phyloP scores from a whole-genome alignment of 1,140 invertebrate genomes.

The Hyphantria cunea region DNA sequence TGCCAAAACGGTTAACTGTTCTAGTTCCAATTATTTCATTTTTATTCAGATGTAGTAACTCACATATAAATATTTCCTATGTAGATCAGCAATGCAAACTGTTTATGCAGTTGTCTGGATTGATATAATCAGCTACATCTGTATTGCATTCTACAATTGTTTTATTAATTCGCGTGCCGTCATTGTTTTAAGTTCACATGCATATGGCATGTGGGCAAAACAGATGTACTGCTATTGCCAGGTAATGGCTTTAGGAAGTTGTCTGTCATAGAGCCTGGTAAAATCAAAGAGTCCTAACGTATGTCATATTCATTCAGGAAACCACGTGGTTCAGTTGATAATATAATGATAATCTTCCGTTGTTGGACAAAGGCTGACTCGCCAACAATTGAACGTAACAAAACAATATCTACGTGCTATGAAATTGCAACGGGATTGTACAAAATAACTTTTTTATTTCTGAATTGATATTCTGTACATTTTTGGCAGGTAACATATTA shows the following conservation, averaged over 20 bases:
- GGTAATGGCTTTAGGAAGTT: conserved; percentile 18
- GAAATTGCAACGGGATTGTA: no score
- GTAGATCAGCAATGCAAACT: no score
- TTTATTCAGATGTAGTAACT: no score
- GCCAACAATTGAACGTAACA: neutral
- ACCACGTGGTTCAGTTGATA: conserved; percentile 43
- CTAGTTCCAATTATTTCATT: no score
- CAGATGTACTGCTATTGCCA: neutral
- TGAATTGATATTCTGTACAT: no score
- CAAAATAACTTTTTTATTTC: no score
- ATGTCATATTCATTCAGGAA: conserved; percentile 17
- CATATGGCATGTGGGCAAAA: conserved; percentile 5
- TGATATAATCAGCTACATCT: neutral
- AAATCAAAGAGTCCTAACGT: conserved; percentile 12
- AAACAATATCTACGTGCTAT: no score
- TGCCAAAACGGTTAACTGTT: no score
- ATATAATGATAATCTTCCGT: conserved; percentile 57
- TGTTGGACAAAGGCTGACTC: conserved; percentile 44
- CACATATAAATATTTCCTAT: no score
- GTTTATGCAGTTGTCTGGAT: neutral
- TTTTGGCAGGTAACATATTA: no score
- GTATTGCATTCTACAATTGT: neutral
- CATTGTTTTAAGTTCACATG: neutral
- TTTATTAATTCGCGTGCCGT: neutral
- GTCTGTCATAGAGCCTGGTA: conserved; percentile 10